Percentiles rank a stretch among this genome's conserved stretches.
Evolutionary conservation across 2,797 vertebrate genomes (phyloP).

Genomic region (Pantherophis alleghaniensis): DNA sequence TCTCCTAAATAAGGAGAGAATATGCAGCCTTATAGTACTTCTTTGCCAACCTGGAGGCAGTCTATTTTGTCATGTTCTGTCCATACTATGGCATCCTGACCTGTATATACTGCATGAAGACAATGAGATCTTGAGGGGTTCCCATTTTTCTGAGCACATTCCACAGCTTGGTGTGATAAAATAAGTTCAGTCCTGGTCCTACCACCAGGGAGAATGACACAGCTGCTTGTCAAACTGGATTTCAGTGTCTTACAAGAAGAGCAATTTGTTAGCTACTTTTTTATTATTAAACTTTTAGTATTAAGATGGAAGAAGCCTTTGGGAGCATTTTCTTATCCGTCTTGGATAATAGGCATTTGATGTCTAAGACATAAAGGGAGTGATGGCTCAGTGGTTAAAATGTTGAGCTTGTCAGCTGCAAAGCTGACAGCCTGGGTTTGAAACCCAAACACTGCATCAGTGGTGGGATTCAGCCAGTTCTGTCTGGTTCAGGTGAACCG

Average conservation of each 20-base stretch:
- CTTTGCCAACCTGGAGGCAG: neutral
- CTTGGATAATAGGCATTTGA: neutral
- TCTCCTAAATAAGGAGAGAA: neutral
- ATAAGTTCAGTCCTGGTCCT: neutral
- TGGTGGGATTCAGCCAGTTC: no score
- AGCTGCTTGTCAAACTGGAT: neutral
- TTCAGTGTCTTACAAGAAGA: neutral
- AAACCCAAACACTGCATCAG: neutral
- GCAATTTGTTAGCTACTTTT: neutral
- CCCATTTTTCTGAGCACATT: neutral
- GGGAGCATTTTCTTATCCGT: neutral
- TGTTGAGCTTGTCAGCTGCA: neutral
- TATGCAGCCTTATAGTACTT: neutral
- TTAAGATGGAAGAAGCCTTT: neutral
- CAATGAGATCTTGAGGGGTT: neutral
- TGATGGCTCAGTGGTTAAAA: neutral
- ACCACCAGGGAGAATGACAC: neutral
- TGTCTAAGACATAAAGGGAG: neutral
- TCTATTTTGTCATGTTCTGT: neutral
- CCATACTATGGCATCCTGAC: neutral
- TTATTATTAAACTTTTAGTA: neutral
- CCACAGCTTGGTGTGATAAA: neutral
- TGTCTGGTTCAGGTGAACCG: no score
- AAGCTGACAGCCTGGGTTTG: neutral
- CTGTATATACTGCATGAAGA: neutral